Evolutionary conservation across 2,113 vertebrate genomes (phyloP), one percentile per base, ranked within the genome.

Genomic region (Empidonax traillii): DNA sequence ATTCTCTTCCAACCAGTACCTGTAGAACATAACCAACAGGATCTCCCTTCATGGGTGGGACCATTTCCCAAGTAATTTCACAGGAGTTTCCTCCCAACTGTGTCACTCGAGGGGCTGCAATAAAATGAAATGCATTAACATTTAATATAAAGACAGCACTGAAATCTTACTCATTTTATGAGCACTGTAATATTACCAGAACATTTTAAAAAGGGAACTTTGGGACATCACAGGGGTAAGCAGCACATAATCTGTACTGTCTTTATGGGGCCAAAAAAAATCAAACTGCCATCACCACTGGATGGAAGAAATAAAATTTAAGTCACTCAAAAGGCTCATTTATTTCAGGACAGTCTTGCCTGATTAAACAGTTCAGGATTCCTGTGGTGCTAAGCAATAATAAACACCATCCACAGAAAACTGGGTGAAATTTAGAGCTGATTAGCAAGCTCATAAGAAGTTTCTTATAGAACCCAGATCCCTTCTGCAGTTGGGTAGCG

Each of bases 21-120:
- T 99, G 99, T 14, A 99, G 98, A 78, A 99, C 91, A 49, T 99
- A 99, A 97, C 96, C 98, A 87, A 99, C 96, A 65, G 99, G 98
- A 85, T 99, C 99, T 49, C 99, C 99, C 97, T 98, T 99, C 99
- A 99, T 99, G 46, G 99, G 98, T 65, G 98, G 98, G 92, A 99
- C 98, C 3, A 95, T 98, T 96, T 99, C 99, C 99, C 99, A 99
- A 76, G 98, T 98, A 96, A 99, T 98, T 98, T 99, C 99, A 97
- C 99, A 99, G 30, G 97, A 72, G 53, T 99, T 99, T 87, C 99
- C 99, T 97, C 99, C 99, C 91, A 99, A 80, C 97, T 99, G 99
- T 71, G 98, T 98, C 95, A 99, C 98, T 96, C 98, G 98, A 94
- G 99, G 99, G 76, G 99, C 99, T 99, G 96, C 65, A 97, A 97